Evolutionary conservation across 2,797 vertebrate genomes (phyloP).

Genomic region (Alfaro cultratus): DNA sequence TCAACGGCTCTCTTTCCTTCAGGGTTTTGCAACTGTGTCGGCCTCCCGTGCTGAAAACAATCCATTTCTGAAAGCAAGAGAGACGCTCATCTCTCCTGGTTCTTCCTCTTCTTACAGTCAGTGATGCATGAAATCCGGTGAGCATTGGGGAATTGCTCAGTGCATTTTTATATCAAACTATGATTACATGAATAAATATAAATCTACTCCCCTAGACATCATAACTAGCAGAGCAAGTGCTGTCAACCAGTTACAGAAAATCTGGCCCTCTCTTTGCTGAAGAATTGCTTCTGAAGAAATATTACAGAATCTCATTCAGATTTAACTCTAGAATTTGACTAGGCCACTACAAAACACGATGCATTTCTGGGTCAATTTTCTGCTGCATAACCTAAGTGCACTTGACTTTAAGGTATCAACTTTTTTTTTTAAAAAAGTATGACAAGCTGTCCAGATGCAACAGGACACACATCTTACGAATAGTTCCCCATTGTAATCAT

Average conservation of each 20-base stretch:
- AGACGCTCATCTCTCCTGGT: background rate
- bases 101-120: background rate
- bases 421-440: too few relatives aligned
- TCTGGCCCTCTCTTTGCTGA: background rate
- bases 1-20: conserved; percentile 44
- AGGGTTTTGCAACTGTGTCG: conserved; percentile 18
- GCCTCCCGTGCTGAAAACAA: background rate
- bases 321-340: background rate
- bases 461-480: background rate
- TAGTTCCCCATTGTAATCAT: background rate
- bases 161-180: background rate
- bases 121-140: background rate
- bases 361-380: background rate
- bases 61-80: conserved; percentile 5
- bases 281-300: background rate
- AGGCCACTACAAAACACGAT: background rate
- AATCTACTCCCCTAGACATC: background rate
- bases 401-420: background rate
- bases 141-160: background rate
- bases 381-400: background rate
- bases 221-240: background rate
- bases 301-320: background rate
- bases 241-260: background rate
- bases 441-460: background rate
- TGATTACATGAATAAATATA: background rate